Evolutionary conservation across 2,888 invertebrate species (phyloP).

Genomic region (Ypsolopha scabrella): DNA sequence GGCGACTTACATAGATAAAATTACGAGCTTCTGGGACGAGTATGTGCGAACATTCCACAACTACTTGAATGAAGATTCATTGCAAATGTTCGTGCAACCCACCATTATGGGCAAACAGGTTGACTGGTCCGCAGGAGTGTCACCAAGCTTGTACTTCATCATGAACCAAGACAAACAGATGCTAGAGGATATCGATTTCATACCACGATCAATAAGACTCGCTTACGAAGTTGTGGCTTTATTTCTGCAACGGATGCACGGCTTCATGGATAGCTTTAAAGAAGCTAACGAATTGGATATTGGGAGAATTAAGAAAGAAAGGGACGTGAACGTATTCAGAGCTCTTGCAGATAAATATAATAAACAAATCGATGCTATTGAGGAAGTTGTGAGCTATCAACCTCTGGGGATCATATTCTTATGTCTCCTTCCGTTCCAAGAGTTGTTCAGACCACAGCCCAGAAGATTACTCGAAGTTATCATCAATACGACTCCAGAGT

Average conservation of each 20-base stretch:
- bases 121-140: constrained; percentile 79
- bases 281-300: constrained; percentile 78
- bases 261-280: constrained; percentile 75
- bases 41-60: constrained; percentile 77
- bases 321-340: constrained; percentile 75
- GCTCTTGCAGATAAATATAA: constrained; percentile 76
- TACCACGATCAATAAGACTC: constrained; percentile 66
- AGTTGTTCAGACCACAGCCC: constrained; percentile 78
- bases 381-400: constrained; percentile 74
- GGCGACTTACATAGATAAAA: constrained; percentile 67
- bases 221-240: constrained; percentile 74
- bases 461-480: constrained; percentile 75
- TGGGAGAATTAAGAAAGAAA: constrained; percentile 72
- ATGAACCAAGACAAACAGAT: constrained; percentile 76
- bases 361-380: constrained; percentile 76
- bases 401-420: constrained; percentile 81
- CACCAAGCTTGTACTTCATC: constrained; percentile 78
- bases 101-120: constrained; percentile 86
- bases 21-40: constrained; percentile 76
- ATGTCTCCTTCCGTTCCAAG: constrained; percentile 78
- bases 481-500: constrained; percentile 75
- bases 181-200: constrained; percentile 62
- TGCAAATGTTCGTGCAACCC: constrained; percentile 84
- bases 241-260: constrained; percentile 75
- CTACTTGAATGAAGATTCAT: constrained; percentile 77